Conservation (phyloP, 2,113 vertebrate species). For the Chionodraco myersi region DNA sequence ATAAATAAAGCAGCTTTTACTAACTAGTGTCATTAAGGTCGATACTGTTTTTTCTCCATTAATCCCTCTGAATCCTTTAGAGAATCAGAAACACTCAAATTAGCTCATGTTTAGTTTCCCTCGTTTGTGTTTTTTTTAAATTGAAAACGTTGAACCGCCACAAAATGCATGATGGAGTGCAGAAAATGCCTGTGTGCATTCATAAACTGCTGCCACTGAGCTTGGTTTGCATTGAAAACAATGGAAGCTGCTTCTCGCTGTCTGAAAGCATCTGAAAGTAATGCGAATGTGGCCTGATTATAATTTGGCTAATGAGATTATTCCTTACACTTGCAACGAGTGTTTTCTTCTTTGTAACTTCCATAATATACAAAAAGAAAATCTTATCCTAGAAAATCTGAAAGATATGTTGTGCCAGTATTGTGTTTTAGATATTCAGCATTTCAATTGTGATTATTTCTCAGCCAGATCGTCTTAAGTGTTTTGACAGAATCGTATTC, state of each 20-base stretch:
- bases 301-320: neutral
- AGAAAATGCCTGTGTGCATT: neutral
- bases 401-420: neutral
- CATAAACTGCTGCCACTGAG: neutral
- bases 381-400: slow-evolving; percentile 9
- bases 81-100: neutral
- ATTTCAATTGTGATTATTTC: slow-evolving; percentile 35
- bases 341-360: neutral
- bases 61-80: neutral
- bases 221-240: slow-evolving; percentile 2
- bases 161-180: neutral
- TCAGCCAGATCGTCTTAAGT: slow-evolving; percentile 26
- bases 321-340: too few species aligned
- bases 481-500: slow-evolving; percentile 53
- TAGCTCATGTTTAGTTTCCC: neutral
- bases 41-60: neutral
- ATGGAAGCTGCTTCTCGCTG: neutral
- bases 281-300: neutral
- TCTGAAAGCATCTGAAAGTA: neutral
- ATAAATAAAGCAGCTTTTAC: too few species aligned
- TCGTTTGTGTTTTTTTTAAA: neutral
- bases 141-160: neutral
- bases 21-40: neutral
- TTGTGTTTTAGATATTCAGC: slow-evolving; percentile 20
- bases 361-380: neutral